These are phyloP conservation scores for Phorcus lineatus DNA, from an alignment of 2,888 invertebrate genomes.

Conservation along the genomic window DNA sequence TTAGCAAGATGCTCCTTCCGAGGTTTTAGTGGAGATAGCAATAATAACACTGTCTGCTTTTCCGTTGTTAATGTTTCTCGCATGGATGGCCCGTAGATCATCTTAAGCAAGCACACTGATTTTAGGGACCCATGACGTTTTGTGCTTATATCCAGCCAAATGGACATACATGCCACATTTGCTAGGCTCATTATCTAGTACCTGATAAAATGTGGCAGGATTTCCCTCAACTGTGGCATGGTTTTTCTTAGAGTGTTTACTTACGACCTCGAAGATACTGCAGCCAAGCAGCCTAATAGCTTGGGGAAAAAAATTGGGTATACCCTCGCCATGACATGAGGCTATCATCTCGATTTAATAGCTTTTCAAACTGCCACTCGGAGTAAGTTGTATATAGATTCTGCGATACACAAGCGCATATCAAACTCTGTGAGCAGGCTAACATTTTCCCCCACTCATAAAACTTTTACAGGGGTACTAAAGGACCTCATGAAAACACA, in stretches of 20 bases:
- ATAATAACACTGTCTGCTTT: slow-evolving; percentile 7
- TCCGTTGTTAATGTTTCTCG: neutral
- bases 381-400: neutral
- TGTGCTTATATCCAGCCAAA: neutral
- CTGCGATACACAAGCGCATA: neutral
- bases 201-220: neutral
- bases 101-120: slow-evolving; percentile 1
- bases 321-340: neutral
- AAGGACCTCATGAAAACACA: slow-evolving; percentile 7
- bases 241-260: neutral
- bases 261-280: neutral
- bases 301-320: neutral
- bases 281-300: neutral
- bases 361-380: slow-evolving; percentile 20
- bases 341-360: slow-evolving; percentile 2
- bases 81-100: neutral
- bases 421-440: neutral
- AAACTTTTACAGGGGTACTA: slow-evolving; percentile 7
- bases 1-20: neutral
- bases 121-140: neutral
- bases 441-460: neutral
- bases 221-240: neutral
- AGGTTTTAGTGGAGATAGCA: neutral
- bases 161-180: slow-evolving; percentile 8
- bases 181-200: neutral